A percentile compares a stretch with the other conserved stretches of the same genome.
phyloP scores from a whole-genome alignment of 2,888 invertebrate species.

The Lasioglossum leucozonium region DNA sequence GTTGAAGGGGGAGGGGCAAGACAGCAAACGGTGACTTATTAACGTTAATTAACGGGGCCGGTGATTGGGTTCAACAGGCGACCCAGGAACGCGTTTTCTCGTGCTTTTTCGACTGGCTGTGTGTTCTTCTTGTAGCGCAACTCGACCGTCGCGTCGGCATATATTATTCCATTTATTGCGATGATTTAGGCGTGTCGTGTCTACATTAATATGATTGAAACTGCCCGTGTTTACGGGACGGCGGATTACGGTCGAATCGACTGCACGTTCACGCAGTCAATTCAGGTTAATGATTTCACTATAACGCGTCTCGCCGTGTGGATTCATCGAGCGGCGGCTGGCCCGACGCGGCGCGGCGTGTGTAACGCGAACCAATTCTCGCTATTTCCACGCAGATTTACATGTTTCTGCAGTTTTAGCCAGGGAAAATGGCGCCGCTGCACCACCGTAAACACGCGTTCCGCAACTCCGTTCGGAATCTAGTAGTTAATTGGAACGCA shows the following conservation, averaged over 20 bases:
- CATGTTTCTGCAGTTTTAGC: slow-evolving; percentile 24
- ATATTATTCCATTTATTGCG: slow-evolving; percentile 54
- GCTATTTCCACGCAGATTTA: slow-evolving; percentile 24
- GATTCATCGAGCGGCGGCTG: slow-evolving; percentile 23
- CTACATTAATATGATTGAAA: slow-evolving; percentile 57
- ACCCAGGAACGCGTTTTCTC: not conserved
- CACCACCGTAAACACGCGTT: not conserved
- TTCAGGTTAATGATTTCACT: slow-evolving; percentile 62
- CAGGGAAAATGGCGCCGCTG: not conserved
- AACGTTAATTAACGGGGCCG: slow-evolving; percentile 41
- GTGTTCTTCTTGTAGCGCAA: not conserved
- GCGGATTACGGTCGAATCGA: slow-evolving; percentile 58
- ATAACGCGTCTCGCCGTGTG: slow-evolving; percentile 30
- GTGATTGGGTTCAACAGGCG: slow-evolving; percentile 26
- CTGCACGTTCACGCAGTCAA: slow-evolving; percentile 53
- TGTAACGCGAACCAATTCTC: slow-evolving; percentile 46
- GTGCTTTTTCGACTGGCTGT: not conserved
- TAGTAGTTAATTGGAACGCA: not conserved
- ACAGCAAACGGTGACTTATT: slow-evolving; percentile 36
- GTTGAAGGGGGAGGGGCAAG: slow-evolving; percentile 9
- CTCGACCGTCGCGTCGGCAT: slow-evolving; percentile 1
- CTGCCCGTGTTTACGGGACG: slow-evolving; percentile 48
- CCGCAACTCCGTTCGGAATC: not conserved
- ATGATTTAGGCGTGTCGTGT: slow-evolving; percentile 42
- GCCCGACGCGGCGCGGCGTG: not conserved